Evolutionary conservation across 2,888 invertebrate species (phyloP).

Genomic region (Dastarcus helophoroides): DNA sequence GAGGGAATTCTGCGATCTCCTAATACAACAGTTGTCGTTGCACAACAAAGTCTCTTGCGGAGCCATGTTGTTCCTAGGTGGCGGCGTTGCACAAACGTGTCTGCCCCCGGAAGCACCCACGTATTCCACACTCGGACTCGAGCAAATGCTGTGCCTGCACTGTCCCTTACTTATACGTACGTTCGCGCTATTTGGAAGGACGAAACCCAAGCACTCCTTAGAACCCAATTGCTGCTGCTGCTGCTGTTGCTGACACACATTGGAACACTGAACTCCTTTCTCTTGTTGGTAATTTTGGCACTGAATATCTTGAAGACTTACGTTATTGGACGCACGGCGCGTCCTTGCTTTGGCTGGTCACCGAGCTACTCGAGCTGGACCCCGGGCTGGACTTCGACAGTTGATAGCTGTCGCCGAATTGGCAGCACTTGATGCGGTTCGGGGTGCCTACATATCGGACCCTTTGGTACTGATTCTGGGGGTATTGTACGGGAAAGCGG

Average conservation of each 20-base stretch:
- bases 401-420: slow-evolving; percentile 32
- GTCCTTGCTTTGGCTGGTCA: slow-evolving; percentile 34
- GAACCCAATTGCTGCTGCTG: too few relatives aligned
- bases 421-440: slow-evolving; percentile 33
- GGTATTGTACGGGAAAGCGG: slow-evolving; percentile 41
- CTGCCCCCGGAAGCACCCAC: slow-evolving; percentile 53
- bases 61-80: slow-evolving; percentile 30
- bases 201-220: slow-evolving; percentile 25
- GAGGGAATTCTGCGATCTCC: slow-evolving; percentile 26
- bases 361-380: slow-evolving; percentile 41
- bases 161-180: slow-evolving; percentile 22
- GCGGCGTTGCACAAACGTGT: slow-evolving; percentile 38
- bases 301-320: slow-evolving; percentile 32
- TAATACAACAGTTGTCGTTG: slow-evolving; percentile 29
- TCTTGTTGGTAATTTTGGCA: slow-evolving; percentile 34
- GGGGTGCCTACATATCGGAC: slow-evolving; percentile 31
- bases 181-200: slow-evolving; percentile 29
- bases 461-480: slow-evolving; percentile 34
- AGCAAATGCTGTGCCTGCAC: slow-evolving; percentile 42
- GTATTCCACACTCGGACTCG: slow-evolving; percentile 42
- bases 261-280: slow-evolving; percentile 35
- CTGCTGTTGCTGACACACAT: slow-evolving; percentile 20
- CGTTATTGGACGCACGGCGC: slow-evolving; percentile 15
- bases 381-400: slow-evolving; percentile 38
- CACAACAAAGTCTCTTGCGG: slow-evolving; percentile 25